phyloP scores from a whole-genome alignment of 2,797 vertebrate species.

The Meriones psammophilus region DNA sequence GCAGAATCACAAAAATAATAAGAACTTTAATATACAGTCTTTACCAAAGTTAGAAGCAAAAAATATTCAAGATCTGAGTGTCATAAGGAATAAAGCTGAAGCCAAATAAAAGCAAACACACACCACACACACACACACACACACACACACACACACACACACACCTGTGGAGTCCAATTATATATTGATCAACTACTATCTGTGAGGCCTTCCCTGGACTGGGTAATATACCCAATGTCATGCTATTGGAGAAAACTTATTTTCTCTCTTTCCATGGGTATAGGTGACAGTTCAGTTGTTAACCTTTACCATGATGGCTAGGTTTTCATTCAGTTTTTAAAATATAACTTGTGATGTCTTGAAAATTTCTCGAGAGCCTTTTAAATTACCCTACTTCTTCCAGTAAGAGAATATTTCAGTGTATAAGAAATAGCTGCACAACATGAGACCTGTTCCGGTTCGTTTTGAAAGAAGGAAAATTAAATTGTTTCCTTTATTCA shows the following conservation, averaged over 20 bases:
- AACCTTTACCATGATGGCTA: neutral
- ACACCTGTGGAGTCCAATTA: neutral
- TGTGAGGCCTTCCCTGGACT: neutral
- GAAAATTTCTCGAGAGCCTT: neutral
- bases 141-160: neutral
- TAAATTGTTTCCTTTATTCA: slow-evolving; percentile 7
- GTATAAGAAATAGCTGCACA: neutral
- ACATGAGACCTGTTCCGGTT: neutral
- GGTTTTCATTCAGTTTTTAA: neutral
- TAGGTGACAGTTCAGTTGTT: neutral
- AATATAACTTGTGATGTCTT: neutral
- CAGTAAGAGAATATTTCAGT: neutral
- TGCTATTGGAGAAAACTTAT: neutral
- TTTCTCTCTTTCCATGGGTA: neutral
- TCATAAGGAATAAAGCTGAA: neutral
- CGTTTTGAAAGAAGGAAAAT: neutral
- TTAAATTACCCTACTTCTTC: neutral
- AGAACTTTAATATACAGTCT: neutral
- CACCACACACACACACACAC: neutral
- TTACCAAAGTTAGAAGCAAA: neutral
- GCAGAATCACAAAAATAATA: slow-evolving; percentile 7
- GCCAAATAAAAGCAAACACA: neutral
- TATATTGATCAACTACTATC: neutral
- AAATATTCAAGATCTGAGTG: neutral
- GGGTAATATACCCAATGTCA: neutral